phyloP scores from a whole-genome alignment of 2,113 vertebrate species.

The Rhinichthys klamathensis region DNA sequence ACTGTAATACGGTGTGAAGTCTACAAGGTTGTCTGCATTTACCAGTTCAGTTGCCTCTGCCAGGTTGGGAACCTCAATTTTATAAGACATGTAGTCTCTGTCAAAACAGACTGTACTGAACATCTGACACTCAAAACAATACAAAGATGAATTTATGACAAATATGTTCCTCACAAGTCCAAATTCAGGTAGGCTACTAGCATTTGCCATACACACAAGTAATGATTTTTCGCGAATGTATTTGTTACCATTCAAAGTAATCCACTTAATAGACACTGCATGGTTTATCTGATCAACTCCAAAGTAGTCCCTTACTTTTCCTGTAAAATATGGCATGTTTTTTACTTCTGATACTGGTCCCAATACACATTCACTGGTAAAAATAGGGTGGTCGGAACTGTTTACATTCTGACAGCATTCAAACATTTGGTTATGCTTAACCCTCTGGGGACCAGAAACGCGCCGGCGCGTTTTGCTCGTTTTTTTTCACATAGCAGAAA shows the following conservation, averaged over 20 bases:
- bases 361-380: constrained; percentile 43
- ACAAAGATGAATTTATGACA: constrained; percentile 48
- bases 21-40: constrained; percentile 39
- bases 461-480: too few relatives aligned
- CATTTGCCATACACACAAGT: constrained; percentile 35
- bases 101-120: constrained; percentile 42
- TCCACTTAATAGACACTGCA: constrained; percentile 52
- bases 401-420: constrained; percentile 51
- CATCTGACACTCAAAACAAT: constrained; percentile 48
- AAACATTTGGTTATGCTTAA: constrained; percentile 49
- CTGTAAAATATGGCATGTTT: constrained; percentile 41
- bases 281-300: constrained; percentile 25
- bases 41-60: constrained; percentile 49
- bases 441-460: too few relatives aligned
- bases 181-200: constrained; percentile 46
- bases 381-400: constrained; percentile 42
- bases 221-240: constrained; percentile 46
- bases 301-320: constrained; percentile 32
- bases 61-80: constrained; percentile 48
- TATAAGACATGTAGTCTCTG: constrained; percentile 51
- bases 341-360: constrained; percentile 51
- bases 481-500: too few relatives aligned
- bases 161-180: constrained; percentile 46
- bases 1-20: constrained; percentile 7
- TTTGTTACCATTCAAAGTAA: constrained; percentile 56